Percentiles rank a stretch among this genome's conserved stretches.
phyloP scores from a whole-genome alignment of 2,888 invertebrate species.

The Cosmia pyralina region DNA sequence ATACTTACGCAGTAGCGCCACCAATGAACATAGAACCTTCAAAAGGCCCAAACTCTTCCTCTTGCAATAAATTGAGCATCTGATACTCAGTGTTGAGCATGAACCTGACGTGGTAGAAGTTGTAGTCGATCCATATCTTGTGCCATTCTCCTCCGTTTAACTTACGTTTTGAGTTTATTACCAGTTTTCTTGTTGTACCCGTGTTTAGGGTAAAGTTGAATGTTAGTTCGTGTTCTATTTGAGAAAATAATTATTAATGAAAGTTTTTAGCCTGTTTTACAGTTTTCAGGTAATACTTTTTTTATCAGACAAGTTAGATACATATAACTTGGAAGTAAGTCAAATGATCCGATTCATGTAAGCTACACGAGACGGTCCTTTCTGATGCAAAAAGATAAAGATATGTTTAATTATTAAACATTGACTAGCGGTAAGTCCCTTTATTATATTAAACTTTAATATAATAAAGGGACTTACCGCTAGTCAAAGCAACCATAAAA shows the following conservation, averaged over 20 bases:
- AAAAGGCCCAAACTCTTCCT: constrained; percentile 97
- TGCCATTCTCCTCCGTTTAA: constrained; percentile 99
- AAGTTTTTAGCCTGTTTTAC: too few relatives aligned
- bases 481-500: constrained; percentile 97
- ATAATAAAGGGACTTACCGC: constrained; percentile 89
- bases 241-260: neutral
- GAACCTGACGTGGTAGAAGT: constrained; percentile 97
- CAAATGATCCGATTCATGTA: too few relatives aligned
- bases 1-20: constrained; percentile 96
- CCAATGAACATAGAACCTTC: constrained; percentile 98
- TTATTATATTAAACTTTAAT: too few relatives aligned
- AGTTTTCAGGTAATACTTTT: too few relatives aligned
- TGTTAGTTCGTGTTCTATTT: constrained; percentile 94
- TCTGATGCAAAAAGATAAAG: too few relatives aligned
- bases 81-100: constrained; percentile 97
- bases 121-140: constrained; percentile 98
- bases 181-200: constrained; percentile 94
- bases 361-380: too few relatives aligned
- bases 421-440: too few relatives aligned
- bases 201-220: constrained; percentile 97
- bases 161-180: constrained; percentile 94
- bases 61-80: constrained; percentile 95
- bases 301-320: too few relatives aligned
- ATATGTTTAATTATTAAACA: too few relatives aligned
- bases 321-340: too few relatives aligned